Conservation (phyloP, 2,113 vertebrate species). For the Dipodomys ordii region DNA sequence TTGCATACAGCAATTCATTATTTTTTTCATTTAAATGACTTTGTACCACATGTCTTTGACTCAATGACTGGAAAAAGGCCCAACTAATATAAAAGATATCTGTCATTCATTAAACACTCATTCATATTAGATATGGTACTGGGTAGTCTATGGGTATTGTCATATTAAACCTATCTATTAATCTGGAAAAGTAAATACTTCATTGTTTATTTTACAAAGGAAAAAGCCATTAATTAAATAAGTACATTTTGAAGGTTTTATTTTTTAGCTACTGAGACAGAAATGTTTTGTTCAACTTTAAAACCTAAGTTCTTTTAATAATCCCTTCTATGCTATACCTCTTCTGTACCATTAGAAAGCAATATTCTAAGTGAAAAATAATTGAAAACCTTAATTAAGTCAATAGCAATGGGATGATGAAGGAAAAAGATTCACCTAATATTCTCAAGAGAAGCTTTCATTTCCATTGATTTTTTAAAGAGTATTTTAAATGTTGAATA, state of each 20-base stretch:
- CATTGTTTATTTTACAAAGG: not conserved
- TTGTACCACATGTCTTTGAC: not conserved
- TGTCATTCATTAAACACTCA: not conserved
- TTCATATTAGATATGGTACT: not conserved
- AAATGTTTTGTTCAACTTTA: not conserved
- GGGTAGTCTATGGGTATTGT: not conserved
- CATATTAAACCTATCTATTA: not conserved
- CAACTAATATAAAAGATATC: not conserved
- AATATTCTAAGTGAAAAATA: not conserved
- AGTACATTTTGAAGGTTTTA: not conserved
- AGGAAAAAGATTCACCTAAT: conserved; percentile 9
- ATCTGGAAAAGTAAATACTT: not conserved
- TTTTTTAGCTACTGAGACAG: not conserved
- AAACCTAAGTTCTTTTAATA: not conserved
- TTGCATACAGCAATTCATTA: not conserved
- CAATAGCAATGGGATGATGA: not conserved
- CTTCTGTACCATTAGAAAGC: not conserved
- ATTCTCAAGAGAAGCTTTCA: not conserved
- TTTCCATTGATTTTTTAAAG: not conserved
- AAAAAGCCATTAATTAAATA: not conserved
- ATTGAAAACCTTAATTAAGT: not conserved
- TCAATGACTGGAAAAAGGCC: not conserved
- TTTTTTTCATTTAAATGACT: not conserved
- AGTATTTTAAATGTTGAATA: conserved; percentile 34
- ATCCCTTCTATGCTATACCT: not conserved